Evolutionary conservation across 2,888 invertebrate genomes (phyloP).

Genomic region (Tolmerus cingulatus): DNA sequence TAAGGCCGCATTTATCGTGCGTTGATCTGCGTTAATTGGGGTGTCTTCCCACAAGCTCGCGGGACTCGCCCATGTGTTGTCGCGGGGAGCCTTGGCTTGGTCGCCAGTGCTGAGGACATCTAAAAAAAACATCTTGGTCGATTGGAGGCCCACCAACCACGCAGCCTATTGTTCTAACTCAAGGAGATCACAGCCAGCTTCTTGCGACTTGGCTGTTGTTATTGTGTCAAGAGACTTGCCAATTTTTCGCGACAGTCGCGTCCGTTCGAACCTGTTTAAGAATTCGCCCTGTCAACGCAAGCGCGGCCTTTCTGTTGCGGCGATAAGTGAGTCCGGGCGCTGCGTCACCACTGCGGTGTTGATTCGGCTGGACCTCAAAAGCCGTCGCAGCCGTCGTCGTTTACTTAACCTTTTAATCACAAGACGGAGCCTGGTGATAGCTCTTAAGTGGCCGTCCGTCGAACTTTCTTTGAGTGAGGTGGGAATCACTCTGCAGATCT

Average conservation of each 20-base stretch:
- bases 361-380: neutral
- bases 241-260: neutral
- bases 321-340: neutral
- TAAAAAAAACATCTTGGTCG: neutral
- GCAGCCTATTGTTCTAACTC: neutral
- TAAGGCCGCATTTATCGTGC: neutral
- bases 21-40: constrained; percentile 1
- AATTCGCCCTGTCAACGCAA: neutral
- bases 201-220: neutral
- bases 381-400: neutral
- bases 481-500: neutral
- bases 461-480: neutral
- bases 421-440: constrained; percentile 10
- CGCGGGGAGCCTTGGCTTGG: neutral
- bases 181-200: neutral
- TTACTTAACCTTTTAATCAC: constrained; percentile 23
- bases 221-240: neutral
- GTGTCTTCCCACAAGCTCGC: neutral
- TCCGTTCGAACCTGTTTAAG: neutral
- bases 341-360: neutral
- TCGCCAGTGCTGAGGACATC: neutral
- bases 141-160: neutral
- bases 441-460: constrained; percentile 29
- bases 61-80: neutral
- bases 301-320: neutral